These are phyloP conservation scores for Colinus virginianus DNA, from an alignment of 2,113 vertebrate species.

Conservation along the genomic window DNA sequence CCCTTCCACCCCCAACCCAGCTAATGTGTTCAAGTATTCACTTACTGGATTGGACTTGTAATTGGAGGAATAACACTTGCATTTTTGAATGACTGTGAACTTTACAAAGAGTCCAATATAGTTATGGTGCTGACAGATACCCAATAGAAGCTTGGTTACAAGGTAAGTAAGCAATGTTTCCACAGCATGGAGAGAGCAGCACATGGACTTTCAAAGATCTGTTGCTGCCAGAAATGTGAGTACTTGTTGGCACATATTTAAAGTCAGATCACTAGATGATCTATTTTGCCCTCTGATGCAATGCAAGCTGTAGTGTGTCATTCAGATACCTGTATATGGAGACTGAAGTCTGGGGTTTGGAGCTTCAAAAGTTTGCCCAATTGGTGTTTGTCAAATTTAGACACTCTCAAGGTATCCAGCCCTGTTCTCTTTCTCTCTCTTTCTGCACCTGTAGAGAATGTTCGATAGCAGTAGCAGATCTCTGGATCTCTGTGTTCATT, in stretches of 20 bases:
- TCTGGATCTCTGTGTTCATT: not conserved
- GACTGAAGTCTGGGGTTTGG: not conserved
- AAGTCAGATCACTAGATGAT: not conserved
- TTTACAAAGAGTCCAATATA: not conserved
- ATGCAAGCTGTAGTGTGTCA: not conserved
- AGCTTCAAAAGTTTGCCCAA: not conserved
- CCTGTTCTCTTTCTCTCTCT: not conserved
- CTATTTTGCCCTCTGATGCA: not conserved
- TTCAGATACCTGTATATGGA: not conserved
- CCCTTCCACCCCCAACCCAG: not conserved
- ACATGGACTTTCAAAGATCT: not conserved
- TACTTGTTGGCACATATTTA: not conserved
- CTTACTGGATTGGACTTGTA: not conserved
- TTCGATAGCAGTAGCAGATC: not conserved
- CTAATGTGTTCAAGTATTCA: not conserved
- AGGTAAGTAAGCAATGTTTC: not conserved
- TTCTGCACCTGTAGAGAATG: accelerated
- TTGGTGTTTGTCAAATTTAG: not conserved
- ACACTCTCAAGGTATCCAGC: not conserved
- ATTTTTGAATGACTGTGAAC: not conserved
- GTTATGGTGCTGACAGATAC: not conserved
- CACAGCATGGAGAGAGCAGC: not conserved
- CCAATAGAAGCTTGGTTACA: not conserved
- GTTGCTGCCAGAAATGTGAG: not conserved
- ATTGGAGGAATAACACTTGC: not conserved